phyloP scores from a whole-genome alignment of 2,888 invertebrate genomes.

The Troglohyphantes excavatus region DNA sequence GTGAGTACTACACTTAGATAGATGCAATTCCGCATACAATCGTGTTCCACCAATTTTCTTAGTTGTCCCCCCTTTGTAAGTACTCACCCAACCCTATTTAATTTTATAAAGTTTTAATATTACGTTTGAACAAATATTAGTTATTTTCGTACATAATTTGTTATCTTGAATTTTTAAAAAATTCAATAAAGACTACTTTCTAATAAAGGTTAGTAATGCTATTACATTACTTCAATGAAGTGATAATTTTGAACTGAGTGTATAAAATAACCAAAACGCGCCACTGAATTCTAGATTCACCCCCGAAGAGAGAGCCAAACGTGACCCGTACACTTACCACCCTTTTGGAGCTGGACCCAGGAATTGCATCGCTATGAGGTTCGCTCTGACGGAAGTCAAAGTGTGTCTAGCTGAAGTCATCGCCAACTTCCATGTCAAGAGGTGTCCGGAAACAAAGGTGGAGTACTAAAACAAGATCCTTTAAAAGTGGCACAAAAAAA shows the following conservation, averaged over 20 bases:
- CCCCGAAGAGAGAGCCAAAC: neutral
- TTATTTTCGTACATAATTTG: no score
- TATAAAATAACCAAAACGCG: neutral
- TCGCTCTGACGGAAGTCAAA: conserved; percentile 49
- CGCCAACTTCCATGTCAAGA: conserved; percentile 7
- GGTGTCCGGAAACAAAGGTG: conserved; percentile 47
- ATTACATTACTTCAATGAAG: no score
- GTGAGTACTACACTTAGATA: no score
- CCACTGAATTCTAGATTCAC: neutral
- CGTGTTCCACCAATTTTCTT: no score
- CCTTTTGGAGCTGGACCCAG: conserved; percentile 47
- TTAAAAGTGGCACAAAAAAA: no score
- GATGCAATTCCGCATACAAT: no score
- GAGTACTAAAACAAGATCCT: no score
- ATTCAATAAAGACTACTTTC: neutral
- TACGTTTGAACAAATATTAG: no score
- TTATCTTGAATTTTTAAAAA: no score
- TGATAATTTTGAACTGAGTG: neutral
- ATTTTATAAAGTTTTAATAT: no score
- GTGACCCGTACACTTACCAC: conserved; percentile 29
- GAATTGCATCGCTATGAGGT: conserved; percentile 52
- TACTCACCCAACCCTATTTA: no score
- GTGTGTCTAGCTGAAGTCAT: conserved; percentile 42
- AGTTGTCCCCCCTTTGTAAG: no score
- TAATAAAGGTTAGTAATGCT: neutral